Conservation (phyloP, 2,888 invertebrate species). For the Drosophila demipolita region DNA sequence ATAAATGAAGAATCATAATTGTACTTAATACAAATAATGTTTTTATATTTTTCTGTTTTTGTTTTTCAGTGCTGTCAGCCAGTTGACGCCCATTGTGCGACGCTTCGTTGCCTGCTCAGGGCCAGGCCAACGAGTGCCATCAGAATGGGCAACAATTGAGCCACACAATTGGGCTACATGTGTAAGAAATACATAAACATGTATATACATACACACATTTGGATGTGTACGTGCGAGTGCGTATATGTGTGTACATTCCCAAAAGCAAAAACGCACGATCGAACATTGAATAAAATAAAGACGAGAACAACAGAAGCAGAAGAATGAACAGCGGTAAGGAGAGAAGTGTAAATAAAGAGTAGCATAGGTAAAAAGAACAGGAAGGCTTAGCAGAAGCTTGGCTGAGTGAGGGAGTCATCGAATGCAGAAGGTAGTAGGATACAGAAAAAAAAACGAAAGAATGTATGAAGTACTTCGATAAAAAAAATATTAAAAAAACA, state of each 20-base stretch:
- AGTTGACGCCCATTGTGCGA: slow-evolving; percentile 63
- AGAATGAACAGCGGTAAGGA: slow-evolving; percentile 13
- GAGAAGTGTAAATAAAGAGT: slow-evolving; percentile 59
- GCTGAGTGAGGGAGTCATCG: slow-evolving; percentile 1
- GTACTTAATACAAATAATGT: slow-evolving; percentile 22
- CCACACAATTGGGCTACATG: slow-evolving; percentile 65
- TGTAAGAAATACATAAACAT: slow-evolving; percentile 9
- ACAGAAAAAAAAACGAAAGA: slow-evolving; percentile 18
- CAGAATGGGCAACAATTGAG: slow-evolving; percentile 73
- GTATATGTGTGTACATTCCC: background rate
- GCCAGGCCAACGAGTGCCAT: slow-evolving; percentile 54
- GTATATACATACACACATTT: slow-evolving; percentile 2
- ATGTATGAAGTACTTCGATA: slow-evolving; percentile 54
- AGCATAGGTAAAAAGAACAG: slow-evolving; percentile 57
- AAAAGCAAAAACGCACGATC: slow-evolving; percentile 43
- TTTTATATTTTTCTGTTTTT: background rate
- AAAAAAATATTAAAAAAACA: slow-evolving; percentile 17
- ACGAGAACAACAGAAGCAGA: slow-evolving; percentile 17
- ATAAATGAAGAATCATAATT: slow-evolving; percentile 24
- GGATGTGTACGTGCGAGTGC: slow-evolving; percentile 1
- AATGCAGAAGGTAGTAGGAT: slow-evolving; percentile 4
- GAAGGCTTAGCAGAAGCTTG: slow-evolving; percentile 62
- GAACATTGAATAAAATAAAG: slow-evolving; percentile 32
- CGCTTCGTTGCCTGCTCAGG: slow-evolving; percentile 62
- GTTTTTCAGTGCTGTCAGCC: slow-evolving; percentile 22